phyloP scores from a whole-genome alignment of 2,113 vertebrate genomes.

The Xiphophorus hellerii region DNA sequence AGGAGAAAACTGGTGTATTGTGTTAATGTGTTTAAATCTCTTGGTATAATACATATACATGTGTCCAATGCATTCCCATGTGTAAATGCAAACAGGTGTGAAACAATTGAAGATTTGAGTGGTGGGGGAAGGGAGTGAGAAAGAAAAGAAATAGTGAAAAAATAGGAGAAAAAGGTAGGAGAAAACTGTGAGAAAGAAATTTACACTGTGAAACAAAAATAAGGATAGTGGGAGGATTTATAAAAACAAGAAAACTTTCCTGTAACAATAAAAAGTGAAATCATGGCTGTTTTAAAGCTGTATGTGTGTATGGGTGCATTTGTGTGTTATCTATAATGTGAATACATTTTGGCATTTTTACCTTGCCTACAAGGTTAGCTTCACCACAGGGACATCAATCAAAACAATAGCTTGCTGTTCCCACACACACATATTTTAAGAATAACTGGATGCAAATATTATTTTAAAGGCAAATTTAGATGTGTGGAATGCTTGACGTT shows the following conservation, averaged over 20 bases:
- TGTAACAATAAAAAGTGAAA: constrained; percentile 49
- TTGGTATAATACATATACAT: constrained; percentile 9
- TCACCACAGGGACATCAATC: constrained; percentile 43
- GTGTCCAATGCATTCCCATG: constrained; percentile 1
- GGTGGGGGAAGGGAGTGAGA: neutral
- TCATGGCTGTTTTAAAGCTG: constrained; percentile 43
- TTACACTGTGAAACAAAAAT: neutral
- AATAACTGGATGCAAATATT: constrained; percentile 27
- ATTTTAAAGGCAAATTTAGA: constrained; percentile 7
- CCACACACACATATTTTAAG: neutral
- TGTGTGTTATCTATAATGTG: constrained; percentile 28
- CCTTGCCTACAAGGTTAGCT: constrained; percentile 56
- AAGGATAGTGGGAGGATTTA: neutral
- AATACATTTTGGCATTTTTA: constrained; percentile 32
- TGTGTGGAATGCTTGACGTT: neutral
- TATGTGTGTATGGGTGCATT: constrained; percentile 28
- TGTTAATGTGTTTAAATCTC: neutral
- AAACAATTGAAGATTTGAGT: constrained; percentile 11
- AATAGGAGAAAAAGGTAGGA: neutral
- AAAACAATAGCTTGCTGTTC: constrained; percentile 33
- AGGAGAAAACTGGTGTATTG: constrained; percentile 17
- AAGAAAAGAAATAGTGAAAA: neutral
- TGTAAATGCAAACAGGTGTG: constrained; percentile 9
- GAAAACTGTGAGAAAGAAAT: neutral
- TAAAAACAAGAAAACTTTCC: neutral